These are phyloP conservation scores for Adineta ricciae DNA, from an alignment of 2,888 invertebrate genomes.

Conservation along the genomic window DNA sequence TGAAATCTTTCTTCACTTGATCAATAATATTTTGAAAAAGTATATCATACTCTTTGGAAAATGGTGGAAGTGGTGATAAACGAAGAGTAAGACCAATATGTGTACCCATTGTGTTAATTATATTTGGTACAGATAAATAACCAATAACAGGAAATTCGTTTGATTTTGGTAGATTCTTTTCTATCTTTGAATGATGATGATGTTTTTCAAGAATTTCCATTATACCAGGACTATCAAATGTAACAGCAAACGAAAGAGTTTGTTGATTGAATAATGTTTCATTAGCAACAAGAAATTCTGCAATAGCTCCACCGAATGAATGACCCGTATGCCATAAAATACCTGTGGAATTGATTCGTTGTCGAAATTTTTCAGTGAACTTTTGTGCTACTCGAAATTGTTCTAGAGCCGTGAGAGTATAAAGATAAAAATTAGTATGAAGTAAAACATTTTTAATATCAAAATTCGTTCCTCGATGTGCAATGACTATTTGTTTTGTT, in stretches of 20 bases:
- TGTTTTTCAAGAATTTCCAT: no score
- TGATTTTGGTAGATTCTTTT: background rate
- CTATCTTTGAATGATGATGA: background rate
- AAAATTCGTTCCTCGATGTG: background rate
- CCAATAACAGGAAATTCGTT: background rate
- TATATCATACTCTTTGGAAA: no score
- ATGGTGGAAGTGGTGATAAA: no score
- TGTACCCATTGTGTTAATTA: no score
- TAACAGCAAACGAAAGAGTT: background rate
- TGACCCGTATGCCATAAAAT: background rate
- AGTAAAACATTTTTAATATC: background rate
- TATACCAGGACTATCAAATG: no score
- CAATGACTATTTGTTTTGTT: background rate
- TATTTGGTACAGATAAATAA: background rate
- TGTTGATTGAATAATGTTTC: background rate
- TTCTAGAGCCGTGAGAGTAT: background rate
- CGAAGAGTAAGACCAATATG: no score
- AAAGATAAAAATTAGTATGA: background rate
- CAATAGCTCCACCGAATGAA: background rate
- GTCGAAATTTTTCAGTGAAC: background rate
- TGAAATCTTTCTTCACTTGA: no score
- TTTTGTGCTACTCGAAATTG: background rate
- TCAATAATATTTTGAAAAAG: background rate
- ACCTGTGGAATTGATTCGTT: background rate
- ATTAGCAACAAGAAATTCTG: background rate